A percentile compares a stretch with the other conserved stretches of the same genome.
Conservation (phyloP, 2,797 vertebrate species). For the Trichosurus vulpecula region DNA sequence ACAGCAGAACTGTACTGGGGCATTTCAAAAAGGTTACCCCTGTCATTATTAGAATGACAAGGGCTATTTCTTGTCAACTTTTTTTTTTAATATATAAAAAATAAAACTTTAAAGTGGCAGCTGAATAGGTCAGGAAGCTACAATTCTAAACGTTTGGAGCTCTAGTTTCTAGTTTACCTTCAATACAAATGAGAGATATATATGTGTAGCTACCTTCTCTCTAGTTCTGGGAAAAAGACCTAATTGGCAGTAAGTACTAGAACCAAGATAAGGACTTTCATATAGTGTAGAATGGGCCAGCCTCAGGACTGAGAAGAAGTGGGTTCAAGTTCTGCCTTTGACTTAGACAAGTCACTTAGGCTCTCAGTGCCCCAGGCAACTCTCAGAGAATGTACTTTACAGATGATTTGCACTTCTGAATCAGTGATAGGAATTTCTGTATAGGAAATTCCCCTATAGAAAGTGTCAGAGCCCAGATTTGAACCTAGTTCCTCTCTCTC, state of each 20-base stretch:
- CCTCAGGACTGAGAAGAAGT: background rate
- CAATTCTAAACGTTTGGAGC: background rate
- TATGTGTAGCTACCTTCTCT: background rate
- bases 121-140: background rate
- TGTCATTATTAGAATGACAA: constrained; percentile 36
- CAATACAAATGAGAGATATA: background rate
- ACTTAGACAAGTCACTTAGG: background rate
- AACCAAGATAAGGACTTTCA: constrained; percentile 15
- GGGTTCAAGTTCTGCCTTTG: background rate
- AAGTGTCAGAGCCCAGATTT: background rate
- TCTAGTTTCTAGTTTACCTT: constrained; percentile 31
- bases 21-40: background rate
- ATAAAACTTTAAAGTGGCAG: background rate
- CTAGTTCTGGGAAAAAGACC: constrained; percentile 22
- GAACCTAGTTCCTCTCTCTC: background rate
- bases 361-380: background rate
- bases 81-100: background rate
- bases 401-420: background rate
- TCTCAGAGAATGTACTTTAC: background rate
- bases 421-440: background rate
- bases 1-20: background rate
- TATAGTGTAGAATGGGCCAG: background rate
- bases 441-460: background rate
- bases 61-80: constrained; percentile 10
- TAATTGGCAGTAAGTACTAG: constrained; percentile 15